A percentile compares a stretch with the other conserved stretches of the same genome.
phyloP scores from a whole-genome alignment of 2,113 vertebrate species.

The Platycercus adscitus region DNA sequence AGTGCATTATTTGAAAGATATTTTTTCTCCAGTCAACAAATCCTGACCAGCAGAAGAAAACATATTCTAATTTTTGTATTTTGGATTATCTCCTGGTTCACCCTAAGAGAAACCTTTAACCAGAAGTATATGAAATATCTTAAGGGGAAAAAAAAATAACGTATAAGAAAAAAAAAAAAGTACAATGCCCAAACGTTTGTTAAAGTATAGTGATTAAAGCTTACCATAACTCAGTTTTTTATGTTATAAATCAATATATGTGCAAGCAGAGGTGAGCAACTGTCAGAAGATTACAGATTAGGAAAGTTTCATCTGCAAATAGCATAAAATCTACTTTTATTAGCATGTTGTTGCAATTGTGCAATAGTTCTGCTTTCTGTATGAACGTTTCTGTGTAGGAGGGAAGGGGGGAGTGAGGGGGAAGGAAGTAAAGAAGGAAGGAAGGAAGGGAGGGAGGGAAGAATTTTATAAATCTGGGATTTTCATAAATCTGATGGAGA shows the following conservation, averaged over 20 bases:
- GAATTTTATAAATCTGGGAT: background rate
- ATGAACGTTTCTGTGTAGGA: background rate
- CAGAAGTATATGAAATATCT: background rate
- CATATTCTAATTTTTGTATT: background rate
- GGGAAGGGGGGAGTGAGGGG: too few relatives aligned
- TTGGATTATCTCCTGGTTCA: background rate
- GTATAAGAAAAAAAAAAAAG: background rate
- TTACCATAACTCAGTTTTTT: background rate
- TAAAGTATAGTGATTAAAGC: background rate
- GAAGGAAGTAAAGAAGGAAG: too few relatives aligned
- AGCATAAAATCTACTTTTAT: background rate
- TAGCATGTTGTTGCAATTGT: background rate
- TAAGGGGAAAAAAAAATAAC: background rate
- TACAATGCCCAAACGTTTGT: fast-evolving
- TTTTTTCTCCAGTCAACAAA: background rate
- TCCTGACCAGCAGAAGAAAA: background rate
- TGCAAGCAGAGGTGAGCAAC: background rate
- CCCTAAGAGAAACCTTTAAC: background rate
- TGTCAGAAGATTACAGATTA: background rate
- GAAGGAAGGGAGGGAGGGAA: background rate
- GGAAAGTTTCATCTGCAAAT: background rate
- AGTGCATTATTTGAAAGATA: background rate
- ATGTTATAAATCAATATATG: background rate
- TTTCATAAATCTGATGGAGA: background rate
- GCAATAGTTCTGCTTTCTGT: background rate